Conservation (phyloP, 2,113 vertebrate genomes). For the Pangasianodon gigas region DNA sequence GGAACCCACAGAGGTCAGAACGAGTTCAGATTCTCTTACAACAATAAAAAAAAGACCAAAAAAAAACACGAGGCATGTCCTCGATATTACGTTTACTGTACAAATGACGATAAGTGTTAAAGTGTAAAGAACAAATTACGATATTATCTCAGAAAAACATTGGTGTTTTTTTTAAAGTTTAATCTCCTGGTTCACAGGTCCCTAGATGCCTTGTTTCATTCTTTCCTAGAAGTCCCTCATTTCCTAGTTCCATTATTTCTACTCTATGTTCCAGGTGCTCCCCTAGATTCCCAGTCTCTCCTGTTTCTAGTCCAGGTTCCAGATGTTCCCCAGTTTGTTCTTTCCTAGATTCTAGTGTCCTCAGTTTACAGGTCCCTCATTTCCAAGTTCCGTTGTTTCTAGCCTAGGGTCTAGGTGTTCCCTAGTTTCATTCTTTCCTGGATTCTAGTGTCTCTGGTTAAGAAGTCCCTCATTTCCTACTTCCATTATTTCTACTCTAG, state of each 20-base stretch:
- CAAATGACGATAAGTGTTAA: background rate
- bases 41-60: background rate
- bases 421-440: background rate
- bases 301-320: background rate
- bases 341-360: background rate
- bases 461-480: background rate
- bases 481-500: background rate
- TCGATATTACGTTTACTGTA: background rate
- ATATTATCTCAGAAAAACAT: background rate
- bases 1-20: slow-evolving; percentile 12
- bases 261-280: background rate
- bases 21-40: background rate
- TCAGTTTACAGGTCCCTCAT: background rate
- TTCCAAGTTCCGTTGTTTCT: background rate
- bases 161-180: background rate
- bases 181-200: background rate
- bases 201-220: background rate
- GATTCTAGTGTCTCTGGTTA: background rate
- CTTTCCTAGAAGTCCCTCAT: background rate
- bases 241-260: background rate
- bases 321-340: background rate
- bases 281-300: background rate
- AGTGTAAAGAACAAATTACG: background rate
- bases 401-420: background rate
- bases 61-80: background rate